Conservation (phyloP, 37 sponge, comb jelly and placozoan species). For the Spongilla lacustris region DNA sequence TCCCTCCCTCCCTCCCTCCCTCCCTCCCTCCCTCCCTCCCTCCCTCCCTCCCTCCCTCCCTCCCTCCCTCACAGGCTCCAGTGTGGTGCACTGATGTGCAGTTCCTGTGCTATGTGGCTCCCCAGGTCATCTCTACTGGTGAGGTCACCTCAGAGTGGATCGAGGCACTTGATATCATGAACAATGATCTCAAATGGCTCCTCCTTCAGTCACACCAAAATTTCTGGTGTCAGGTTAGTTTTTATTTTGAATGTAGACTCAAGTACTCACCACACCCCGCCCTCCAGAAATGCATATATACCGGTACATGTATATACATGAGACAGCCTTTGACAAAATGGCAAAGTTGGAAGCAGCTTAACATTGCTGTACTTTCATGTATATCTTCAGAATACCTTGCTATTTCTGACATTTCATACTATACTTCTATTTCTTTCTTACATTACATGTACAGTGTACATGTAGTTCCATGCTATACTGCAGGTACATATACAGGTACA, state of each 20-base stretch:
- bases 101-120: slow-evolving; percentile 61
- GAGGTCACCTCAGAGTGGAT: slow-evolving; percentile 45
- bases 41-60: background rate
- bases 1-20: background rate
- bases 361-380: too few species aligned
- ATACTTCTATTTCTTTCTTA: too few species aligned
- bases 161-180: slow-evolving; percentile 69
- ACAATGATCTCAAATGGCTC: slow-evolving; percentile 71
- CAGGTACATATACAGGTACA: too few species aligned
- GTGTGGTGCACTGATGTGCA: slow-evolving; percentile 51
- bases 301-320: too few species aligned
- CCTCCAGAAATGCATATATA: too few species aligned
- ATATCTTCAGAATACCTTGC: too few species aligned
- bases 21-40: background rate
- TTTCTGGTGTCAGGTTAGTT: slow-evolving; percentile 85
- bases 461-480: background rate
- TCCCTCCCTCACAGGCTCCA: slow-evolving; percentile 24
- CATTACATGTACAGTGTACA: slow-evolving; percentile 1
- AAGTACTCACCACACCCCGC: too few species aligned
- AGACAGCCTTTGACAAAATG: too few species aligned
- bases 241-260: too few species aligned
- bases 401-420: too few species aligned
- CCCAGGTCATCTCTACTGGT: background rate
- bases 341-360: too few species aligned
- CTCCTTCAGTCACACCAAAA: slow-evolving; percentile 47